Base-by-base conservation (phyloP, 2,113 vertebrate genomes). In the Numida meleagris region DNA sequence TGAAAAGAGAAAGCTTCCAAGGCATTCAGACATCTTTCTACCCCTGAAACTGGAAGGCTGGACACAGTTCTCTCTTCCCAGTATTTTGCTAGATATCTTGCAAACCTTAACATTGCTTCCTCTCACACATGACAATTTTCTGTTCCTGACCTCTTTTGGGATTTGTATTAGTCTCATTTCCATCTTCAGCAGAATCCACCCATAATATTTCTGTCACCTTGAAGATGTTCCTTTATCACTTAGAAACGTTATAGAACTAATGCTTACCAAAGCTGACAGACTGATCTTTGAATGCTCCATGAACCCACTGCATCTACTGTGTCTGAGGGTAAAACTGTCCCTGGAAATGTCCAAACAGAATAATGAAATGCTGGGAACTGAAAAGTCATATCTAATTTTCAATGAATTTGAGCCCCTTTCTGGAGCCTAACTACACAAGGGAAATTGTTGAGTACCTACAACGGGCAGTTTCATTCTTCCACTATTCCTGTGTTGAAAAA, bases 11-110 rank as follows among this genome's bases (percentile, higher is more conserved):
- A 85, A 79, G 1, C 10, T 68, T 14, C 10, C 0, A 4, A 74
- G 5, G 10, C 0, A 0, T 50, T 68, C 14, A 48, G 19, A 6
- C 2, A 5, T 16, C 13, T 18, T 63, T 36, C 34, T 5, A 25
- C 10, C 38, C 24, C 46, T 63, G 24, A 31, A 21, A 12, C 0
- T 65, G 6, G 7, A 24, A 33, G 7, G 3, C 9, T 72, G 34
- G n/a, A 5, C 24, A n/a, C 15, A 14, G 0, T n/a, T 10, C 11
- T 14, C 6, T 15, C 5, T 57, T 74, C 4, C 19, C 12, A n/a
- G 2, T 33, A 9, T 63, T 66, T 42, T 67, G 8, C 42, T 82
- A 33, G 36, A 10, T 24, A 72, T 8, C 25, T 45, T 67, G 11
- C 17, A 90, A 85, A 31, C 5, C 50, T 51, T 25, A 51, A 51